Base-by-base conservation (phyloP, 1,140 invertebrate genomes). In the Drosophila miranda region DNA sequence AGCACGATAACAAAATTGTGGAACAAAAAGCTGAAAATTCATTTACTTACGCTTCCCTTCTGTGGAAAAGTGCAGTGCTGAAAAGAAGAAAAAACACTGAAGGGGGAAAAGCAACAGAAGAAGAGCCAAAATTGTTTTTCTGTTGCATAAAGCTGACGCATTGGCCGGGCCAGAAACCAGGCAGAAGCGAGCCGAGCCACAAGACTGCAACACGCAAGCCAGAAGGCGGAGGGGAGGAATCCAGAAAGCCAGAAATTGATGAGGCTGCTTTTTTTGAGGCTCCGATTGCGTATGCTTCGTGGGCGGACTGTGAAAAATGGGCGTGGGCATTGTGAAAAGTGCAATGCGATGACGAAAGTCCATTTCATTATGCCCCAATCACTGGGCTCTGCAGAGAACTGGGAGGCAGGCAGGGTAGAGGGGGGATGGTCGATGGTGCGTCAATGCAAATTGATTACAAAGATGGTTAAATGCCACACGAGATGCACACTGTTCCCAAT, bases 81-180 rank as follows among this genome's bases (percentile, higher is more conserved):
- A 41, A 46, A 34, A 38, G 16, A 52, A 54, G 26, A 66, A 48
- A 30, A 75, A 52, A 43, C 51, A 50, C 28, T 41, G 43, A 64
- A 75, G 73, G 66, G 34, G 61, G 57, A 21, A 51, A 42, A 41
- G 53, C 42, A 44, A 34, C 23, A 26, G 23, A 26, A 26, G 23
- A 26, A 34, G 41, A 60, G 38, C 44, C 43, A 54, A 74, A 74
- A 69, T 64, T 60, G 60, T 42, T 78, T 61, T 48, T 8, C 14
- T 52, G 62, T 86, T 84, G 75, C 76, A 84, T 79, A 84, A 79
- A 60, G 42, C 38, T 19, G 30, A 66, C 30, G 26, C 49, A 57
- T 54, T 59, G 11, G 11, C 11, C 34, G 13, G 53, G 26, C 7
- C 38, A 56, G 19, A n/a, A 71, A 30, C 42, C 38, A 9, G 34